phyloP scores from a whole-genome alignment of 2,113 vertebrate species.

The Xenus cinereus region DNA sequence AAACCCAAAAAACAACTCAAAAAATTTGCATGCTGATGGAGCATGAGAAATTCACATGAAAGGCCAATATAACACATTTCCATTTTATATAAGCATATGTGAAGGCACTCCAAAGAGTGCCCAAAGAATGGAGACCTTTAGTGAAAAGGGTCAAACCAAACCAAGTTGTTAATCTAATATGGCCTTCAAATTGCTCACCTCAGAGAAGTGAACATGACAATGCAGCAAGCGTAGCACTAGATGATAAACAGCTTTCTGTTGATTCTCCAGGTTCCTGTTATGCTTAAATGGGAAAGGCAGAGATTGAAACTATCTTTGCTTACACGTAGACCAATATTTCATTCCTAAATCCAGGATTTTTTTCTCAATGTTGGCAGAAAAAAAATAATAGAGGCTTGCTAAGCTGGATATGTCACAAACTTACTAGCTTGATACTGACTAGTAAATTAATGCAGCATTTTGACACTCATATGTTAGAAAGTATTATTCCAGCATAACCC shows the following conservation, averaged over 20 bases:
- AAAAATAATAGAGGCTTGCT: background rate
- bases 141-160: background rate
- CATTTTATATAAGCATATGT: background rate
- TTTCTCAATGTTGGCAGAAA: background rate
- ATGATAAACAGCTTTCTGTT: background rate
- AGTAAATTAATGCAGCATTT: slow-evolving; percentile 15
- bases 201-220: background rate
- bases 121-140: background rate
- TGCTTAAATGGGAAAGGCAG: background rate
- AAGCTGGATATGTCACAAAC: background rate
- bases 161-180: background rate
- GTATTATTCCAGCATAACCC: background rate
- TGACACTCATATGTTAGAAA: background rate
- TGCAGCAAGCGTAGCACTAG: background rate
- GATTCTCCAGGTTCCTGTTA: background rate
- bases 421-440: background rate
- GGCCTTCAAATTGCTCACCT: background rate
- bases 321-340: background rate
- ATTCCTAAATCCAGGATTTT: background rate
- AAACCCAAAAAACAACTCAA: background rate
- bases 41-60: background rate
- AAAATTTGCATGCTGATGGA: background rate
- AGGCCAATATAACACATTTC: background rate
- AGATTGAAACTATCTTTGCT: slow-evolving; percentile 20
- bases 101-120: background rate